Evolutionary conservation across 1,140 invertebrate genomes (phyloP), one percentile per base, ranked within the genome.

Genomic region (Zaprionus camerounensis): DNA sequence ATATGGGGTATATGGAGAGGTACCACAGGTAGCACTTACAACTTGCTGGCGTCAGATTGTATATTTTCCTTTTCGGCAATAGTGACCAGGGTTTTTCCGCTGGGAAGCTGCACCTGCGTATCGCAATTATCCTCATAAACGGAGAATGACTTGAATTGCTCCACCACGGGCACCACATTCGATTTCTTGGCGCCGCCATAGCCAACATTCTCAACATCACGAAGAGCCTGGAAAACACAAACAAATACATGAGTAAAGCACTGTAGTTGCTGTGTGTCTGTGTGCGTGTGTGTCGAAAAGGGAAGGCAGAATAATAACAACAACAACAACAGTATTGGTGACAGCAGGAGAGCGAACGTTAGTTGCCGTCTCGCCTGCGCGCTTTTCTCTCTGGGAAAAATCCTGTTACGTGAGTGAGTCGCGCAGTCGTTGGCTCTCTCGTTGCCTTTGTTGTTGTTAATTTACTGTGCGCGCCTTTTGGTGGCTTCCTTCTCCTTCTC

Each of bases 111-210:
- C n/a, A 31, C 12, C 17, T 76, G 62, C 28, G 85, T 88, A 66
- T 85, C 82, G 15, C 24, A 86, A 76, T 94, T 95, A 81, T 96
- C 95, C 92, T 96, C 96, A 68, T 96, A 96, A 13, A 96, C 95
- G 76, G 95, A 96, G 79, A 96, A 96, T 15, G 94, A 94, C 91
- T 95, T 94, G 92, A 96, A 96, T 81, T 95, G 95, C 55, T 95
- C 95, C 71, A 85, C 82, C 69, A 95, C 95, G 28, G 94, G 82
- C 44, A 86, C 92, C 51, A 81, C 82, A 15, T 71, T 90, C 0
- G 81, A 74, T 77, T 92, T 92, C 55, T 92, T 92, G n/a, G 63
- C 57, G 5, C 55, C 66, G 55, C 46, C 73, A 67, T 66, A 77
- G 22, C 56, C 61, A 17, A 58, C 68, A 63, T 91, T 81, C 26